phyloP scores from a whole-genome alignment of 2,113 vertebrate genomes.

The Archilochus colubris region DNA sequence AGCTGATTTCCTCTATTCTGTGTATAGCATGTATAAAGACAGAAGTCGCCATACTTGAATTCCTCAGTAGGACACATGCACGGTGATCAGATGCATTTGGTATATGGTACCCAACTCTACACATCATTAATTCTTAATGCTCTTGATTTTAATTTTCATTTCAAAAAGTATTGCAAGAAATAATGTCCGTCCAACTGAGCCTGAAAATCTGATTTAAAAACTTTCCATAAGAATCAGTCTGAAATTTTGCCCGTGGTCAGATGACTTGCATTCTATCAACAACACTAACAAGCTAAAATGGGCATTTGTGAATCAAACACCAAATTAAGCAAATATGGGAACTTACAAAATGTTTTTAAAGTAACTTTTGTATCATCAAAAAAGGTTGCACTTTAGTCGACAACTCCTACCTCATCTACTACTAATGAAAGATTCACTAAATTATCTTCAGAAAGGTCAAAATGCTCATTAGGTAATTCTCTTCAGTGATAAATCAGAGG shows the following conservation, averaged over 20 bases:
- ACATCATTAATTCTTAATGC: neutral
- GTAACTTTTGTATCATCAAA: neutral
- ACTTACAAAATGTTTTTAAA: neutral
- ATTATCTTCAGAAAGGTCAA: conserved; percentile 73
- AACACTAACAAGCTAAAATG: neutral
- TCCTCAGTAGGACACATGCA: neutral
- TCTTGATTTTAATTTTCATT: neutral
- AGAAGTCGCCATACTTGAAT: neutral
- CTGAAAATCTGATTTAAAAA: neutral
- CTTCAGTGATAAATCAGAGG: conserved; percentile 61
- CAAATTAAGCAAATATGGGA: neutral
- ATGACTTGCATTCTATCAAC: neutral
- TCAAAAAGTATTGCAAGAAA: neutral
- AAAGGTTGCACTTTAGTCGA: neutral
- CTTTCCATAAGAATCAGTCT: neutral
- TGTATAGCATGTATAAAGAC: neutral
- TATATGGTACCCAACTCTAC: neutral
- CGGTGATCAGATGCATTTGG: neutral
- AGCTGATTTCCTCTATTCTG: neutral
- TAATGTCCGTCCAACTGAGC: neutral
- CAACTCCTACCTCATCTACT: conserved; percentile 34
- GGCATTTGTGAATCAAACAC: neutral
- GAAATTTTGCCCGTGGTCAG: neutral
- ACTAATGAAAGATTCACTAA: conserved; percentile 64
- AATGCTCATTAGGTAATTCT: conserved; percentile 69